Conservation (phyloP, 2,888 invertebrate species). For the Drosophila paranaensis region DNA sequence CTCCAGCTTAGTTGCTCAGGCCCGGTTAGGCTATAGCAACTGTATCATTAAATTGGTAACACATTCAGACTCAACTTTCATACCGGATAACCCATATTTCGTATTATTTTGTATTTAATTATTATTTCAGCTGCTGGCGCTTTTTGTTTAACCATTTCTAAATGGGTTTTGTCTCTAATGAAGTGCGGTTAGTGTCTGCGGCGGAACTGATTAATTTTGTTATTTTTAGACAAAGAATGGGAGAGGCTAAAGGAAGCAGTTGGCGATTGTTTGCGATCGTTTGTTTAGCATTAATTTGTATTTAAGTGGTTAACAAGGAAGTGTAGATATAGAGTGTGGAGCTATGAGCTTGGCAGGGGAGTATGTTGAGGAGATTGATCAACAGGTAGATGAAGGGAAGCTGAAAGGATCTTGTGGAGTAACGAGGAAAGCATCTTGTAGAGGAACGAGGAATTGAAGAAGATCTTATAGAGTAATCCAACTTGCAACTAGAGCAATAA, state of each 20-base stretch:
- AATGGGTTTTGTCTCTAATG: constrained; percentile 6
- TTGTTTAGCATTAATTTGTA: background rate
- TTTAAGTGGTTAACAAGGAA: background rate
- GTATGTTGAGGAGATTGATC: background rate
- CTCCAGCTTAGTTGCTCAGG: constrained; percentile 18
- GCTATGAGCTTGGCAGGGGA: background rate
- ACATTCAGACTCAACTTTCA: constrained; percentile 44
- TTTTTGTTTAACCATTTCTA: constrained; percentile 13
- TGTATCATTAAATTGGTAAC: constrained; percentile 45
- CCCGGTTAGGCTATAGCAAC: constrained; percentile 32
- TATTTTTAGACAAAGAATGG: background rate
- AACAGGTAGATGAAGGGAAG: background rate
- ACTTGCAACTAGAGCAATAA: no score
- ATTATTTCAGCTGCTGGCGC: constrained; percentile 32
- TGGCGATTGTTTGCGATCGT: background rate
- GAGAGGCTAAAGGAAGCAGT: background rate
- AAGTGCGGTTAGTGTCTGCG: background rate
- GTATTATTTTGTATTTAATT: constrained; percentile 44
- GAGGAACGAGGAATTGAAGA: no score
- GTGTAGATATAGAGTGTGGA: no score
- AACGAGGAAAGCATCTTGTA: background rate
- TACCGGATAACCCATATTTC: constrained; percentile 45
- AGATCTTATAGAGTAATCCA: no score
- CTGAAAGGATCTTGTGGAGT: background rate
- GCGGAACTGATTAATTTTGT: constrained; percentile 15